Conservation (phyloP, 2,113 vertebrate genomes). For the Heloderma charlesbogerti region DNA sequence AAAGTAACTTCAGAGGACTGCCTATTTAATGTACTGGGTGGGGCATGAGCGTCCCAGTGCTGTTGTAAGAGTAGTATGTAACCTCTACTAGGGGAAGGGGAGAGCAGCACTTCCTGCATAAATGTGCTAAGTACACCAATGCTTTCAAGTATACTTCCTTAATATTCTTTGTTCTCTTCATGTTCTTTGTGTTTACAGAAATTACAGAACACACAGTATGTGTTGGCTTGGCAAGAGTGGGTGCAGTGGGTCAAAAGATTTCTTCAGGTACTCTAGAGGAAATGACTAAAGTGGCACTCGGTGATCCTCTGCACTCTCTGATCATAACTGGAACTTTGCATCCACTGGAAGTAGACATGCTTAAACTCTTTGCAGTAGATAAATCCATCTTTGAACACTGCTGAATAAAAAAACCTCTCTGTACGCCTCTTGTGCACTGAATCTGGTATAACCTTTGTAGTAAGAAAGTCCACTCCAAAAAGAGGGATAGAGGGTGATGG, state of each 20-base stretch:
- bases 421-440: not conserved
- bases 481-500: not conserved
- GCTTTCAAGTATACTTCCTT: not conserved
- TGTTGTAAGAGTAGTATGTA: not conserved
- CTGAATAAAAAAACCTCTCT: slow-evolving; percentile 35
- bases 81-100: not conserved
- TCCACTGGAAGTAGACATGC: slow-evolving; percentile 94
- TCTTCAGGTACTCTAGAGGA: slow-evolving; percentile 82
- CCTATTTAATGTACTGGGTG: not conserved
- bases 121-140: not conserved
- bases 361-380: slow-evolving; percentile 83
- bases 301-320: slow-evolving; percentile 90
- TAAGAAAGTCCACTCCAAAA: not conserved
- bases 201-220: slow-evolving; percentile 82
- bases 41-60: too few relatives aligned
- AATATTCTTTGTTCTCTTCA: not conserved
- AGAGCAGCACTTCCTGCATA: not conserved
- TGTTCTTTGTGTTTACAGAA: slow-evolving; percentile 60
- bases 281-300: slow-evolving; percentile 87
- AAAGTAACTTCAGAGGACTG: slow-evolving; percentile 40
- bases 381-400: slow-evolving; percentile 65
- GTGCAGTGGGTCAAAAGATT: slow-evolving; percentile 87
- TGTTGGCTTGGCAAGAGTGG: slow-evolving; percentile 88
- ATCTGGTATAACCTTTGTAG: not conserved
- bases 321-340: slow-evolving; percentile 89